Percentiles rank a stretch among this genome's conserved stretches.
These are phyloP conservation scores for Mormyrops boulengeri DNA, from an alignment of 2,797 vertebrate species.

Conservation along the genomic window DNA sequence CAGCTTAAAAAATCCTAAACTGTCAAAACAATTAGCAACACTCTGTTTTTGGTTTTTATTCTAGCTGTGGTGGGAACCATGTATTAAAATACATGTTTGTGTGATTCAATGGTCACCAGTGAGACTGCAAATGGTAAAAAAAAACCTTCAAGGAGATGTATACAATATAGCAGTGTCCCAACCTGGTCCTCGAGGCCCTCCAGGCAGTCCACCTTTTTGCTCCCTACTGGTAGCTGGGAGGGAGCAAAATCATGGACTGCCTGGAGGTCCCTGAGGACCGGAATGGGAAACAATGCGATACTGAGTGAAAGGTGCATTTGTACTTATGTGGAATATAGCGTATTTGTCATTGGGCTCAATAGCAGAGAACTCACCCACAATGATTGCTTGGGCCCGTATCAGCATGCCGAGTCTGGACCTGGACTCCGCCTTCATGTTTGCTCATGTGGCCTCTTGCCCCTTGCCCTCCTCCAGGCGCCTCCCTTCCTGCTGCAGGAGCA, in stretches of 20 bases:
- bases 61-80: background rate
- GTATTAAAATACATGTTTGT: background rate
- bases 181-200: background rate
- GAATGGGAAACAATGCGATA: background rate
- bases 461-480: constrained; percentile 28
- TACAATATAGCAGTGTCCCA: background rate
- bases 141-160: background rate
- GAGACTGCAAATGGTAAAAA: background rate
- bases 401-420: background rate
- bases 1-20: background rate
- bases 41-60: background rate
- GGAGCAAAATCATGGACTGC: background rate
- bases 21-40: background rate
- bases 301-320: background rate
- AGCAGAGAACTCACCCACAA: background rate
- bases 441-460: background rate
- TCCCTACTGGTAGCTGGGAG: background rate
- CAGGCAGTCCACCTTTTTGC: background rate
- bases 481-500: constrained; percentile 53
- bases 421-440: background rate
- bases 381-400: background rate
- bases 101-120: background rate
- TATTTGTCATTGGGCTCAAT: background rate
- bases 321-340: background rate
- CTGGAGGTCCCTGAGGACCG: background rate